Conservation (phyloP, 2,113 vertebrate genomes). For the Tursiops truncatus region DNA sequence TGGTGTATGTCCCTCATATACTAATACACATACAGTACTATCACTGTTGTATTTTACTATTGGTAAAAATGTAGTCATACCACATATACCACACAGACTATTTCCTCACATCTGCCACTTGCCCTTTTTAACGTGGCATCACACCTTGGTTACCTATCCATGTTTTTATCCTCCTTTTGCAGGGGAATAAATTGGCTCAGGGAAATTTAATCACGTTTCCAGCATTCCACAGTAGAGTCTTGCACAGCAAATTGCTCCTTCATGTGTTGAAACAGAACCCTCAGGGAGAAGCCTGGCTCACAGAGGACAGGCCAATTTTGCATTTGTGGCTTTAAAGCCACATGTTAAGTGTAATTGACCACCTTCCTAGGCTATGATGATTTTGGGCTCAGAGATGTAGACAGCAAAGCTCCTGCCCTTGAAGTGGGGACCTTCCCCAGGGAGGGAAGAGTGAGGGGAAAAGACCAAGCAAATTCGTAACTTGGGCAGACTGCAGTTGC, state of each 20-base stretch:
- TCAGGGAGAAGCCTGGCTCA: not conserved
- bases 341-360: not conserved
- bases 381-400: slow-evolving; percentile 46
- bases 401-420: not conserved
- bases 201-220: not conserved
- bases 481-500: not conserved
- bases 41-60: not conserved
- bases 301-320: not conserved
- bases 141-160: not conserved
- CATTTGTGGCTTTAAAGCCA: slow-evolving; percentile 36
- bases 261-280: not conserved
- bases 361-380: slow-evolving; percentile 34
- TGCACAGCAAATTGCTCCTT: not conserved
- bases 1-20: not conserved
- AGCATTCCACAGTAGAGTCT: not conserved
- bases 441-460: not conserved
- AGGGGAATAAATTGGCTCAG: not conserved
- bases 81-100: not conserved
- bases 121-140: not conserved
- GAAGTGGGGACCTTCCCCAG: not conserved
- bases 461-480: not conserved
- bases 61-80: not conserved
- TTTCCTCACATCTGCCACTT: not conserved
- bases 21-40: not conserved
- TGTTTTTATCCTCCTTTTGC: not conserved